phyloP scores from a whole-genome alignment of 2,113 vertebrate genomes.

The Melanostigma gelatinosum region DNA sequence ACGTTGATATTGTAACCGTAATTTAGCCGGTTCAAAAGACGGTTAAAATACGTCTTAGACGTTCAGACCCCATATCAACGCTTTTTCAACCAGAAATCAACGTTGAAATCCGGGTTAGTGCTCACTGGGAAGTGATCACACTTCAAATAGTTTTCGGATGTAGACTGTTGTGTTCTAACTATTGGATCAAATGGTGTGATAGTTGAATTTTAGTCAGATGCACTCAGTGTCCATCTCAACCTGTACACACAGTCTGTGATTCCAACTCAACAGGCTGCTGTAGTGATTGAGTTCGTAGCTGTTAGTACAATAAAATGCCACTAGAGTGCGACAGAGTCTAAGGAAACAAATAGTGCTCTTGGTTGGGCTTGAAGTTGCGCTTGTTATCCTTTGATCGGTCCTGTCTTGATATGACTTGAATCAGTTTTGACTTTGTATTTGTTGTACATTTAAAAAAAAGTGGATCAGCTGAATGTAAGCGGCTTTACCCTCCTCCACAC shows the following conservation, averaged over 20 bases:
- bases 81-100: too few species aligned
- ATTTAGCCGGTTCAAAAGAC: too few species aligned
- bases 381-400: background rate
- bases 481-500: background rate
- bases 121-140: background rate
- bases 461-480: background rate
- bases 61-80: too few species aligned
- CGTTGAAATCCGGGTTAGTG: too few species aligned
- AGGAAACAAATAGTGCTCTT: background rate
- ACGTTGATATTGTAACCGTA: too few species aligned
- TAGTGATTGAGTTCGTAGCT: background rate
- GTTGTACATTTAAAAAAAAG: background rate
- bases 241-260: background rate
- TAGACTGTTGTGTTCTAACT: background rate
- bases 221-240: background rate
- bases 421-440: background rate
- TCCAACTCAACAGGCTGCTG: slow-evolving; percentile 15
- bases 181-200: background rate
- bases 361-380: background rate
- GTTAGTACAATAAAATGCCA: slow-evolving; percentile 17
- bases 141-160: rapidly evolving
- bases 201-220: background rate
- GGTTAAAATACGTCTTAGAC: too few species aligned
- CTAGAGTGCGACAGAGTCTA: slow-evolving; percentile 69
- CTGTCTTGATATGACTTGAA: background rate